A percentile compares a stretch with the other conserved stretches of the same genome.
phyloP scores from a whole-genome alignment of 2,113 vertebrate genomes.

The Rhinoderma darwinii region DNA sequence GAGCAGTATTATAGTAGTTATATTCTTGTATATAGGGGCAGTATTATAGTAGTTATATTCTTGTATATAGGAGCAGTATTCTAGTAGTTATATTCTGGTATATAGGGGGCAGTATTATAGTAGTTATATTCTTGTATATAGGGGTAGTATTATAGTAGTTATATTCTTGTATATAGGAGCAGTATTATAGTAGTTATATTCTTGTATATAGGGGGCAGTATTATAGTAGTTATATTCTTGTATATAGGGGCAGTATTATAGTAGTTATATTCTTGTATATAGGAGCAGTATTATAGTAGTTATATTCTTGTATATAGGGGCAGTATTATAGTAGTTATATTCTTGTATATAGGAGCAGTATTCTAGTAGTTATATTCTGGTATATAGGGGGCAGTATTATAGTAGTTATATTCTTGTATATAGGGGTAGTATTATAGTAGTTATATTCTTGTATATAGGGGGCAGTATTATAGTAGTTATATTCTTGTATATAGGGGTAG shows the following conservation, averaged over 20 bases:
- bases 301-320: not conserved
- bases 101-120: not conserved
- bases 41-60: not conserved
- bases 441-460: not conserved
- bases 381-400: not conserved
- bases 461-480: not conserved
- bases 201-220: not conserved
- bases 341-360: not conserved
- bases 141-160: not conserved
- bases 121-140: not conserved
- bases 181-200: conserved; percentile 1
- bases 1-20: too few relatives aligned
- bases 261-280: not conserved
- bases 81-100: not conserved
- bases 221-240: conserved; percentile 8
- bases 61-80: not conserved
- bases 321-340: not conserved
- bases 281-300: not conserved
- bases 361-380: not conserved
- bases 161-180: not conserved
- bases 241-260: not conserved
- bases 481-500: not conserved
- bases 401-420: not conserved
- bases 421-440: not conserved
- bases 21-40: not conserved